These are phyloP conservation scores for Campoletis raptor DNA, from an alignment of 2,888 invertebrate species.

Conservation along the genomic window DNA sequence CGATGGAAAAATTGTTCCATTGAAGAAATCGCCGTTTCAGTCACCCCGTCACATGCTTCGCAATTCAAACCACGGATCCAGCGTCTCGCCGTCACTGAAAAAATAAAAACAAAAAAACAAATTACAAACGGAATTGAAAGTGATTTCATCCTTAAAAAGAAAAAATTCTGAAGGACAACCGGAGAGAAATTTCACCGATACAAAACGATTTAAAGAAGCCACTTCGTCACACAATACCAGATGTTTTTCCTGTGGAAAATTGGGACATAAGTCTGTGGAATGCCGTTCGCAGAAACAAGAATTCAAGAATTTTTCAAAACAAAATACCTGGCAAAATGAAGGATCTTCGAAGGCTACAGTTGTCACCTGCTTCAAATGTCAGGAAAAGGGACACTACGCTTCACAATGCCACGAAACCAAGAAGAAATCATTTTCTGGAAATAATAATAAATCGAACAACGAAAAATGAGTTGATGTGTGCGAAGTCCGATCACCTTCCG, in stretches of 20 bases:
- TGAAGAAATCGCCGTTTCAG: not conserved
- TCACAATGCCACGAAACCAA: not conserved
- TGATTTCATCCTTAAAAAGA: slow-evolving; percentile 9
- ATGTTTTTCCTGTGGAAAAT: slow-evolving; percentile 6
- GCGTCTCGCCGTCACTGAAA: not conserved
- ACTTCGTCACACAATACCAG: not conserved
- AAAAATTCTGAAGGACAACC: not conserved
- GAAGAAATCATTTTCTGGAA: not conserved
- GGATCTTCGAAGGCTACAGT: not conserved
- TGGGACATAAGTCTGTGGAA: slow-evolving; percentile 1
- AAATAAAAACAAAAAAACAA: slow-evolving; percentile 7
- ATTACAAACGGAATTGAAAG: slow-evolving; percentile 15
- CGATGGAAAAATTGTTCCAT: not conserved
- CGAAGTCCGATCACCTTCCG: slow-evolving; percentile 6
- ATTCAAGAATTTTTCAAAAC: not conserved
- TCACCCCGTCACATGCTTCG: not conserved
- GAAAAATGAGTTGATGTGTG: slow-evolving; percentile 9
- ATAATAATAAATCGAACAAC: not conserved
- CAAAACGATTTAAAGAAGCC: not conserved
- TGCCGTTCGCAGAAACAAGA: not conserved
- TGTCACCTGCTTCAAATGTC: slow-evolving; percentile 7
- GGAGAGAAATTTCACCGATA: not conserved
- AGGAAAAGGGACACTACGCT: slow-evolving; percentile 2
- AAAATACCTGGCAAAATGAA: not conserved
- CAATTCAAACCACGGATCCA: slow-evolving; percentile 13